phyloP scores from a whole-genome alignment of 2,888 invertebrate species.

The Hololepta plana region DNA sequence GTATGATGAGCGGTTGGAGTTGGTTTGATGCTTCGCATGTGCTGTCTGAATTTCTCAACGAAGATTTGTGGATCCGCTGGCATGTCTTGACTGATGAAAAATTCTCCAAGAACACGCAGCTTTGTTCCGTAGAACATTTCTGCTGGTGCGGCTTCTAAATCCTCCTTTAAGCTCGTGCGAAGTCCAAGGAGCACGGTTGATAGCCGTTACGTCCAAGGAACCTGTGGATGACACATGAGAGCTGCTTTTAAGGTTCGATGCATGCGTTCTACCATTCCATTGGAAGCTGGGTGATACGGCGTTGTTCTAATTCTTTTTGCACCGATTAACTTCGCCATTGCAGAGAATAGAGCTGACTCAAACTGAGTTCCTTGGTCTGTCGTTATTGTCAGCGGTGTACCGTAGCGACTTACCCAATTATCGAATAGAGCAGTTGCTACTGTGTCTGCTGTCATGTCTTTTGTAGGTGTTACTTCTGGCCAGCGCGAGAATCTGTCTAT shows the following conservation, averaged over 20 bases:
- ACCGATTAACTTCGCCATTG: not conserved
- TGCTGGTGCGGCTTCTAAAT: slow-evolving; percentile 8
- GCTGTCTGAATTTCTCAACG: not conserved
- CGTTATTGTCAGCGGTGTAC: slow-evolving; percentile 5
- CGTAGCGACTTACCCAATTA: slow-evolving; percentile 3
- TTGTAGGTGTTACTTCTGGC: slow-evolving; percentile 4
- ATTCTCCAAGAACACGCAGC: slow-evolving; percentile 10
- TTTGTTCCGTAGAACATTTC: slow-evolving; percentile 10
- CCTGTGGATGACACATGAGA: slow-evolving; percentile 11
- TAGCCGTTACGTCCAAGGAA: slow-evolving; percentile 11
- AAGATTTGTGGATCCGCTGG: slow-evolving; percentile 1
- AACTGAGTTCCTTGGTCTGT: slow-evolving; percentile 7
- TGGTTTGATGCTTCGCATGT: not conserved
- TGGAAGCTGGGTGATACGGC: slow-evolving; percentile 8
- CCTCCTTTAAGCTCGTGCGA: slow-evolving; percentile 13
- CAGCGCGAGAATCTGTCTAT: slow-evolving; percentile 5
- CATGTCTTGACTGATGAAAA: slow-evolving; percentile 6
- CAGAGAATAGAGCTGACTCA: slow-evolving; percentile 2
- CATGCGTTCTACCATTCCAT: slow-evolving; percentile 11
- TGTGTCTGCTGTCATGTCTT: slow-evolving; percentile 4
- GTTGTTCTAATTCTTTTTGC: no score
- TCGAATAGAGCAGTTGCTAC: slow-evolving; percentile 2
- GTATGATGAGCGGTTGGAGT: slow-evolving; percentile 2
- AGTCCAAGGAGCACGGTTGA: slow-evolving; percentile 14
- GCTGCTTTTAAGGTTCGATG: slow-evolving; percentile 12